Conservation (phyloP, 2,888 invertebrate genomes). For the Theretra japonica region DNA sequence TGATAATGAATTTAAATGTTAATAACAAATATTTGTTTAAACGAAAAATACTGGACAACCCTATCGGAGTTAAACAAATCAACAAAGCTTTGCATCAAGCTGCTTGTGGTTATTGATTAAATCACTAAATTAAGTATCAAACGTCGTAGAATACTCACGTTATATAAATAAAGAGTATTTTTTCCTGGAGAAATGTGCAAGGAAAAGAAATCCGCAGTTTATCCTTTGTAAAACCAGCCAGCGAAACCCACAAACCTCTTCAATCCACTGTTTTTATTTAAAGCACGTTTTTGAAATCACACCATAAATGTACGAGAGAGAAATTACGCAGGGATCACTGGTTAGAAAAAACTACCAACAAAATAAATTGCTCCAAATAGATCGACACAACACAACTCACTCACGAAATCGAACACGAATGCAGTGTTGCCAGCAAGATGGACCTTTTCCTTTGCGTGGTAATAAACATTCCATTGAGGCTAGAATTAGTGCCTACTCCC, state of each 20-base stretch:
- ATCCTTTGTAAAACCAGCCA: conserved; percentile 76
- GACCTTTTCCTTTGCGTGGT: not conserved
- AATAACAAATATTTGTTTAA: not conserved
- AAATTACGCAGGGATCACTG: conserved; percentile 44
- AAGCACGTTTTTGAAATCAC: conserved; percentile 3
- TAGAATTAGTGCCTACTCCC: not conserved
- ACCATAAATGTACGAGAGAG: not conserved
- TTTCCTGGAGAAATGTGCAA: conserved; percentile 51
- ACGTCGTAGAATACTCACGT: conserved; percentile 7
- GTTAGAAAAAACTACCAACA: conserved; percentile 57
- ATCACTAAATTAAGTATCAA: not conserved
- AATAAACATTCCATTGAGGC: not conserved
- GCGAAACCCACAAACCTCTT: conserved; percentile 48
- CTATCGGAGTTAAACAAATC: not conserved
- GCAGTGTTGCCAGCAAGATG: conserved; percentile 39
- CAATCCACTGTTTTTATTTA: conserved; percentile 2
- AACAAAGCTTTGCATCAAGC: not conserved
- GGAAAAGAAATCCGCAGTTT: conserved; percentile 52
- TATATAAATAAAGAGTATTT: not conserved
- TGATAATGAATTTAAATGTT: not conserved
- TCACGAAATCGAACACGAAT: conserved; percentile 59
- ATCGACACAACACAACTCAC: conserved; percentile 54
- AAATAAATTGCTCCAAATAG: conserved; percentile 50
- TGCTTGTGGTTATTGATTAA: not conserved
- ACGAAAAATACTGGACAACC: not conserved